Evolutionary conservation across 2,888 invertebrate species (phyloP).

Genomic region (Epirrhoe alternata): DNA sequence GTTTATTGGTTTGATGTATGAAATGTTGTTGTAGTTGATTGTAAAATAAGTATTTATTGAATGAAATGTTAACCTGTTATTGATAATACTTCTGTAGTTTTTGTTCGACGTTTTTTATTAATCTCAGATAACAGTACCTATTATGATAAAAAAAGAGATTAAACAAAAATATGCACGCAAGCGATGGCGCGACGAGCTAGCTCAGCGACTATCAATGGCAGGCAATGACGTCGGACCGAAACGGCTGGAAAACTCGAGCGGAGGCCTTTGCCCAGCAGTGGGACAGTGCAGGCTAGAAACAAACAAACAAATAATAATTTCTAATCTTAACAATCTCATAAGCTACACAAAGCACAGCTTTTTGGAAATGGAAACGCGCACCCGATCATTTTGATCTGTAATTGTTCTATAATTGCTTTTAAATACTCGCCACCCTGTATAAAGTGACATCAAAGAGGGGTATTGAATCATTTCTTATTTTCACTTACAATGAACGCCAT

Average conservation of each 20-base stretch:
- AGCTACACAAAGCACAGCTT: no score
- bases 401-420: constrained; percentile 19
- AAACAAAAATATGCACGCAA: no score
- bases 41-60: constrained; percentile 9
- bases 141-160: no score
- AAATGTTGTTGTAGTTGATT: constrained; percentile 17
- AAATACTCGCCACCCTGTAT: neutral
- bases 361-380: constrained; percentile 17
- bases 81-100: constrained; percentile 1
- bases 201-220: no score
- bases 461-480: constrained; percentile 9
- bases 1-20: neutral
- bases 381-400: constrained; percentile 7
- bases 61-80: constrained; percentile 25
- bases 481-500: constrained; percentile 55
- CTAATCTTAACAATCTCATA: no score
- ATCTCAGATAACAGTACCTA: no score
- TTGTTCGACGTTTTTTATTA: neutral
- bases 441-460: constrained; percentile 7
- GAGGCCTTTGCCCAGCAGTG: no score
- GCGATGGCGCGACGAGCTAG: no score
- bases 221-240: no score
- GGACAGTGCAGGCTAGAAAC: no score
- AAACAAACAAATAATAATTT: no score
- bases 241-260: no score